Evolutionary conservation across 2,797 vertebrate genomes (phyloP).

Genomic region (Poeciliopsis turneri): DNA sequence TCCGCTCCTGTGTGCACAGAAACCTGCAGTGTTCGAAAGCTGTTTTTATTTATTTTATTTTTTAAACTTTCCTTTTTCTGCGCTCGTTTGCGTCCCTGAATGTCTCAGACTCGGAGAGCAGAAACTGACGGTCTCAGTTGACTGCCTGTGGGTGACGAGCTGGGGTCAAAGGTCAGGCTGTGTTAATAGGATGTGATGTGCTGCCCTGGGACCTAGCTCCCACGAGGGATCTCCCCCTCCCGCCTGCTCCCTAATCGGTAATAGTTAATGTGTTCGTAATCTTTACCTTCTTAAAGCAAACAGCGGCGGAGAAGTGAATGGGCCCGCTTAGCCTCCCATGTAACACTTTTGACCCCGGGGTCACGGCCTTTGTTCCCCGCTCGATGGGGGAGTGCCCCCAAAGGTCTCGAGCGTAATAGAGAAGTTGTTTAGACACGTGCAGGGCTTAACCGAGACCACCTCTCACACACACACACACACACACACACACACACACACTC

Average conservation of each 20-base stretch:
- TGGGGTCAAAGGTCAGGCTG: slow-evolving; percentile 72
- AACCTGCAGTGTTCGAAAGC: slow-evolving; percentile 18
- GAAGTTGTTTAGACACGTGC: slow-evolving; percentile 95
- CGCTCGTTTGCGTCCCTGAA: slow-evolving; percentile 4
- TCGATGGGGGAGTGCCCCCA: slow-evolving; percentile 89
- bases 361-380: slow-evolving; percentile 91
- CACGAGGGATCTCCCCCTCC: slow-evolving; percentile 84
- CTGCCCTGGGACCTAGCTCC: slow-evolving; percentile 76
- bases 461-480: slow-evolving; percentile 43
- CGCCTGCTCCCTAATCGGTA: slow-evolving; percentile 84
- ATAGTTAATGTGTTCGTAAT: slow-evolving; percentile 93
- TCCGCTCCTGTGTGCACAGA: slow-evolving; percentile 25
- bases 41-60: slow-evolving; percentile 29
- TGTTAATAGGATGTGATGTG: slow-evolving; percentile 81
- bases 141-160: slow-evolving; percentile 64
- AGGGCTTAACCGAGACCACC: slow-evolving; percentile 74
- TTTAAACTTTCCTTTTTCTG: slow-evolving; percentile 16
- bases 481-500: slow-evolving; percentile 23
- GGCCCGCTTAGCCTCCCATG: slow-evolving; percentile 84
- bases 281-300: slow-evolving; percentile 95
- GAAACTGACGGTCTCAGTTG: slow-evolving; percentile 66
- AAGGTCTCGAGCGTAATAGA: slow-evolving; percentile 87
- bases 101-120: slow-evolving; percentile 17
- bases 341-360: slow-evolving; percentile 91
- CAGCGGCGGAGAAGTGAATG: slow-evolving; percentile 86